Base-by-base conservation (phyloP, 2,888 invertebrate species). In the Cryptus armator region DNA sequence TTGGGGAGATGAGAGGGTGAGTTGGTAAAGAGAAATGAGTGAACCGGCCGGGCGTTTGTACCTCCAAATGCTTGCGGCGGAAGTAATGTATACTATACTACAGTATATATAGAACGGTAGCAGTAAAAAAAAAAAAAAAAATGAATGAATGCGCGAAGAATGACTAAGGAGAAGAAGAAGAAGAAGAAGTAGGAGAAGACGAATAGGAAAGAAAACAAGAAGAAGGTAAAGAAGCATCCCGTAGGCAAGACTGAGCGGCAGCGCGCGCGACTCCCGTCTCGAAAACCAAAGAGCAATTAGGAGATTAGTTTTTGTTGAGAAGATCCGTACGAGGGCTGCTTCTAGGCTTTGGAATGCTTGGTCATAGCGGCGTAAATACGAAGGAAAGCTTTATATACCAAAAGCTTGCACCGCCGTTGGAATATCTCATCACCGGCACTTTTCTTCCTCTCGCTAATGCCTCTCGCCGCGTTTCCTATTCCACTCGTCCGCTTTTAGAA, bases 231-330 rank as follows among this genome's bases (percentile, higher is more conserved):
- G 76, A 56, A 82, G 79, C 62, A 62, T 62, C 67, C 71, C 71
- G 79, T 68, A 24, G 16, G 56, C 56, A 43, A 44, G 32, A 53
- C 64, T 53, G 48, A 14, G 66, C 53, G 56, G 16, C 72, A 29
- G 29, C 19, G 24, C 56, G 19, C 56, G 56, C 24, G 56, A 24
- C 56, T 53, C 79, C 56, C 68, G 51, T 19, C 51, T 53, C 43
- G 51, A 48, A 51, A 81, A 85, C 70, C 59, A 43, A 48, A 66
- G 75, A 76, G 82, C 85, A 85, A 85, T 85, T 85, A 85, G 71
- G 82, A 79, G 82, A 85, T 85, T 85, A 85, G 82, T 81, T 85
- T 85, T 85, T 85, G 59, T 79, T 51, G 43, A 43, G 79, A 71
- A 79, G 71, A 79, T 79, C 79, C 79, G 75, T 46, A 70, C 48